A percentile compares a stretch with the other conserved stretches of the same genome.
These are phyloP conservation scores for Andrena haemorrhoa DNA, from an alignment of 2,888 invertebrate species.

Conservation along the genomic window DNA sequence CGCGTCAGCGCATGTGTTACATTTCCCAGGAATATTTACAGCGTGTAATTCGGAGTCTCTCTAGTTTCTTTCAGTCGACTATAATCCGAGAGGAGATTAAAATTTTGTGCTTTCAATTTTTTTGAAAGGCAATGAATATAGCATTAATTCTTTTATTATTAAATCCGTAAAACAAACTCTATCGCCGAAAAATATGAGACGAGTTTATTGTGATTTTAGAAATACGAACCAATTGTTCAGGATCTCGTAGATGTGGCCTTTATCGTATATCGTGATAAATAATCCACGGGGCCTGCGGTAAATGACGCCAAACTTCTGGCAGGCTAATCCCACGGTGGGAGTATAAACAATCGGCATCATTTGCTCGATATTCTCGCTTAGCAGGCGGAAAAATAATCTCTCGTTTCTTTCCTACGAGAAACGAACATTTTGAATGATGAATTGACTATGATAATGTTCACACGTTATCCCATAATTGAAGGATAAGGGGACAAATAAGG, in stretches of 20 bases:
- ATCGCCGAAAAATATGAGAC: not conserved
- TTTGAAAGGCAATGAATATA: not conserved
- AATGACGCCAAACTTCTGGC: conserved; percentile 98
- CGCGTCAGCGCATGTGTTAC: conserved; percentile 10
- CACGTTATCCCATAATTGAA: too few species aligned
- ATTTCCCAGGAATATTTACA: conserved; percentile 2
- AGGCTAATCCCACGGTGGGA: conserved; percentile 98
- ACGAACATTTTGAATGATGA: not conserved
- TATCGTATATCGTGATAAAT: conserved; percentile 98
- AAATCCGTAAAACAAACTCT: not conserved
- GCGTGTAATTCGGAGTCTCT: not conserved
- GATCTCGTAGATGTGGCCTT: conserved; percentile 96
- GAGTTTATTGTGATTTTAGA: not conserved
- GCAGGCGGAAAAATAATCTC: conserved; percentile 96
- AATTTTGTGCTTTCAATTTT: not conserved
- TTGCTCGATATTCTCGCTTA: conserved; percentile 96
- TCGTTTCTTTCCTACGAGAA: conserved; percentile 95
- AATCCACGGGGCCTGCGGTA: conserved; percentile 97
- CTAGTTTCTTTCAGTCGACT: not conserved
- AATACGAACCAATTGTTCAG: conserved; percentile 94
- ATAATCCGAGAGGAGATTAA: not conserved
- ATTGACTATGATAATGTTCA: too few species aligned
- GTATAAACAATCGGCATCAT: conserved; percentile 99
- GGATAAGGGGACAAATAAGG: too few species aligned
- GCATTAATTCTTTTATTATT: too few species aligned